phyloP scores from a whole-genome alignment of 2,888 invertebrate species.

The Toxonevra muliebris region DNA sequence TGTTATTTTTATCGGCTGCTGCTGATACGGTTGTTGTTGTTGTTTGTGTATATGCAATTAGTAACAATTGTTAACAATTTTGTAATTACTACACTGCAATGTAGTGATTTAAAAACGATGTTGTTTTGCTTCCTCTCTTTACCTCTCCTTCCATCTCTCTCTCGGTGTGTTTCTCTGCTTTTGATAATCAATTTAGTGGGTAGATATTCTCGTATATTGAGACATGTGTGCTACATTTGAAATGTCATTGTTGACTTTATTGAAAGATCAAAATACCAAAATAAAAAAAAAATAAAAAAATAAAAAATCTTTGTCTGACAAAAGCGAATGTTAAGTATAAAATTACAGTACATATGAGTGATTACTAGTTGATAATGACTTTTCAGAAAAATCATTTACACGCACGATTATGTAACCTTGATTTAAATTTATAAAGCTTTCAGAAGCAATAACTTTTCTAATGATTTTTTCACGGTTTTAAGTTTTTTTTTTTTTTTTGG shows the following conservation, averaged over 20 bases:
- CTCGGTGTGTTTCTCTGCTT: constrained; percentile 4
- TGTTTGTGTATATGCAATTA: constrained; percentile 44
- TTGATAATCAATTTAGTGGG: constrained; percentile 16
- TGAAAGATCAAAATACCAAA: constrained; percentile 15
- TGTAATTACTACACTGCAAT: constrained; percentile 6
- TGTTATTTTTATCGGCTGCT: constrained; percentile 38
- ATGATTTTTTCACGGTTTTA: too few relatives aligned
- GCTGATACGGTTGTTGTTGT: constrained; percentile 38
- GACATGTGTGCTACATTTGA: constrained; percentile 13
- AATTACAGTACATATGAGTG: too few relatives aligned
- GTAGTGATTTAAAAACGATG: not conserved
- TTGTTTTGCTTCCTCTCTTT: not conserved
- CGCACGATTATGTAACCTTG: too few relatives aligned
- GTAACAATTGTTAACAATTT: constrained; percentile 44
- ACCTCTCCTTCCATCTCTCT: not conserved
- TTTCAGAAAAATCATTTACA: too few relatives aligned
- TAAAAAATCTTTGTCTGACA: too few relatives aligned
- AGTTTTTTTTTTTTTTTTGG: too few relatives aligned
- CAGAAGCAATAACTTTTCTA: too few relatives aligned
- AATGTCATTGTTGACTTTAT: constrained; percentile 31
- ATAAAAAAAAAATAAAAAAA: too few relatives aligned
- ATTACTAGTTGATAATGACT: too few relatives aligned
- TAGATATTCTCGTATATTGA: constrained; percentile 2
- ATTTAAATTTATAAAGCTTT: too few relatives aligned
- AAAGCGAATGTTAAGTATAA: too few relatives aligned